These are phyloP conservation scores for Bombus confusus DNA, from an alignment of 1,140 invertebrate genomes.

Conservation along the genomic window DNA sequence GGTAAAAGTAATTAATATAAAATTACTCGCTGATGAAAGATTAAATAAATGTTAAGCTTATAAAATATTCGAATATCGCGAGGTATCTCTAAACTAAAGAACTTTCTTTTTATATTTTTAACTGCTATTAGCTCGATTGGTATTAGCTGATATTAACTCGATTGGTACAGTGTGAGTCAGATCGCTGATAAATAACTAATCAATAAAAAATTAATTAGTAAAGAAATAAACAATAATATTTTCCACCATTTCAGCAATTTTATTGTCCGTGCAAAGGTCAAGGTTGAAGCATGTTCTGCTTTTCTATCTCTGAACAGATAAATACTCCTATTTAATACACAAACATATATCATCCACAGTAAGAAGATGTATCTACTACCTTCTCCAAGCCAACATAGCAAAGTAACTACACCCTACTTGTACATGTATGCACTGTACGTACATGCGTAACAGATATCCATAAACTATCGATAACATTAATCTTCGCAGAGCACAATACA, in stretches of 20 bases:
- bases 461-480: constrained; percentile 44
- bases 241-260: neutral
- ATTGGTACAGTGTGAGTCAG: too few relatives aligned
- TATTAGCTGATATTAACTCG: too few relatives aligned
- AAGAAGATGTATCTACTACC: constrained; percentile 34
- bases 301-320: neutral
- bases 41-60: too few relatives aligned
- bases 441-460: neutral
- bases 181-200: too few relatives aligned
- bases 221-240: neutral
- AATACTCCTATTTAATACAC: neutral
- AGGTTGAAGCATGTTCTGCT: neutral
- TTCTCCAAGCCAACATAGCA: neutral
- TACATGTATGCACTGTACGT: neutral
- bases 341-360: neutral
- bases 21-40: neutral
- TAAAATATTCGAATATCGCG: neutral
- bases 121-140: too few relatives aligned
- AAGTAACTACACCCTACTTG: too few relatives aligned
- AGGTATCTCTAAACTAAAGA: neutral
- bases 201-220: neutral
- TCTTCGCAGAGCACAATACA: constrained; percentile 12
- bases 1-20: too few relatives aligned
- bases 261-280: neutral
- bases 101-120: too few relatives aligned